Evolutionary conservation across 2,888 invertebrate genomes (phyloP).

Genomic region (Parascotia fuliginaria): DNA sequence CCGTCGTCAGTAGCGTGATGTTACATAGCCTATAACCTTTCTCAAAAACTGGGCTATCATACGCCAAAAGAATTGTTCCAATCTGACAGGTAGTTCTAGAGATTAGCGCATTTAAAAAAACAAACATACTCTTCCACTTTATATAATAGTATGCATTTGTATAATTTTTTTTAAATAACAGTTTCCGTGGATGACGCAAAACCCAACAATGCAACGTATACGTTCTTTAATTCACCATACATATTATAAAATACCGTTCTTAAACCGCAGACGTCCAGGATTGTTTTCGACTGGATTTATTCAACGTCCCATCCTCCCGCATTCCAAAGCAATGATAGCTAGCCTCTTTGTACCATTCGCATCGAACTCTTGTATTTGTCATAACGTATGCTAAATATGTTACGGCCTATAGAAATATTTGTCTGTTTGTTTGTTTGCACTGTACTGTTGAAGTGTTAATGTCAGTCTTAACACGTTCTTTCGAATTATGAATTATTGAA

Average conservation of each 20-base stretch:
- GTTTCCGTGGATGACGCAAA: not conserved
- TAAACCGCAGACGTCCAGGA: not conserved
- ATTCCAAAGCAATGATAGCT: slow-evolving; percentile 6
- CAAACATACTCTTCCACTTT: too few species aligned
- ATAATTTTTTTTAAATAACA: too few species aligned
- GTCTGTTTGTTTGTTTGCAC: slow-evolving; percentile 69
- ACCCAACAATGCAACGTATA: too few species aligned
- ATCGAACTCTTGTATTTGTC: not conserved
- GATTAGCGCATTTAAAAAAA: too few species aligned
- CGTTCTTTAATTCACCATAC: not conserved
- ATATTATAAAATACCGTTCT: not conserved
- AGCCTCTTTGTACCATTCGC: too few species aligned
- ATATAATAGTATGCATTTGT: too few species aligned
- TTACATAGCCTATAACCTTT: too few species aligned
- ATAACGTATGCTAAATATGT: slow-evolving; percentile 34
- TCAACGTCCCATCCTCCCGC: not conserved
- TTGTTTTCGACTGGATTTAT: slow-evolving; percentile 2
- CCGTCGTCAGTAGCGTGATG: too few species aligned
- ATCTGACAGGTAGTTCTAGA: too few species aligned
- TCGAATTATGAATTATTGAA: slow-evolving; percentile 79
- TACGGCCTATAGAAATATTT: slow-evolving; percentile 22
- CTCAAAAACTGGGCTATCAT: too few species aligned
- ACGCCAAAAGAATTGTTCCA: too few species aligned
- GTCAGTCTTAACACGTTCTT: slow-evolving; percentile 73
- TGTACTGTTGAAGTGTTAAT: slow-evolving; percentile 71